Percentiles rank a stretch among this genome's conserved stretches.
Evolutionary conservation across 2,113 vertebrate species (phyloP).

Genomic region (Nansenia antarctica): DNA sequence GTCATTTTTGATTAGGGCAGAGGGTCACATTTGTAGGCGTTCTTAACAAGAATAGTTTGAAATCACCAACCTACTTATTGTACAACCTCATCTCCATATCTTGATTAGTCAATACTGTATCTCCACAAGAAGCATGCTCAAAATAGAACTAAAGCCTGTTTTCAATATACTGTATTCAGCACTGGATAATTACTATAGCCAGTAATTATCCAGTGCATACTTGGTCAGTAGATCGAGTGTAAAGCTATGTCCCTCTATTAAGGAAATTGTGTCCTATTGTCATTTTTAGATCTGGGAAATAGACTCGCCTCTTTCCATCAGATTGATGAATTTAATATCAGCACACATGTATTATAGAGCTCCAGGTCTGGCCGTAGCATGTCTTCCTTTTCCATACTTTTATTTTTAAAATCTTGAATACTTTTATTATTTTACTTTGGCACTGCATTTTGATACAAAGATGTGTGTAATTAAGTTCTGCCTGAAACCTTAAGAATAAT

Average conservation of each 20-base stretch:
- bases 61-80: slow-evolving; percentile 31
- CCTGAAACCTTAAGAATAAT: neutral
- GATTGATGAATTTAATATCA: too few relatives aligned
- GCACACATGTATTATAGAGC: too few relatives aligned
- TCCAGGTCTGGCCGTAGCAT: too few relatives aligned
- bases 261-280: neutral
- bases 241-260: neutral
- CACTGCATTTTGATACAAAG: too few relatives aligned
- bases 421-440: too few relatives aligned
- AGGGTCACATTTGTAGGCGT: slow-evolving; percentile 36
- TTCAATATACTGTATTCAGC: neutral
- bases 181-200: too few relatives aligned
- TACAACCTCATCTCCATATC: slow-evolving; percentile 18
- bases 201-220: neutral
- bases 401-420: too few relatives aligned
- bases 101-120: slow-evolving; percentile 5
- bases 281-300: too few relatives aligned
- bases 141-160: neutral
- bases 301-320: too few relatives aligned
- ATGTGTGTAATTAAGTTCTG: neutral
- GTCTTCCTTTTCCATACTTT: too few relatives aligned
- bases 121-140: neutral
- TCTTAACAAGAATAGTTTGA: slow-evolving; percentile 43
- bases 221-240: neutral
- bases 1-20: slow-evolving; percentile 45